Conservation (phyloP, 2,888 invertebrate genomes). For the Leptinotarsa tumamoca region DNA sequence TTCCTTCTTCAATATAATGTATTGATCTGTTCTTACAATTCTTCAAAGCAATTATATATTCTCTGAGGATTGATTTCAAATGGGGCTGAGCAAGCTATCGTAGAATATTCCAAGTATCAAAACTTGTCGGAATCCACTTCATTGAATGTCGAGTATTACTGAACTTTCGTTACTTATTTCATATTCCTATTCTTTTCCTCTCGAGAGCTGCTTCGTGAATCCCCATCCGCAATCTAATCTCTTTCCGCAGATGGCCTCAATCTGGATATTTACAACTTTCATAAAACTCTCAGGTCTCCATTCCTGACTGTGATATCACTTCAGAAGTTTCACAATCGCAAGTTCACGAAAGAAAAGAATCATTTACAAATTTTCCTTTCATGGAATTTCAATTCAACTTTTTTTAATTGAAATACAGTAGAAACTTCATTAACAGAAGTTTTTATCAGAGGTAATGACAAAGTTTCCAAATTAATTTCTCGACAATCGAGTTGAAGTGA, state of each 20-base stretch:
- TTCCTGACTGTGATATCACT: not conserved
- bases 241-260: not conserved
- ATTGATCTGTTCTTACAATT: too few relatives aligned
- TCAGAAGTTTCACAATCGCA: not conserved
- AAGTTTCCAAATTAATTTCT: conserved; percentile 6
- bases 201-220: not conserved
- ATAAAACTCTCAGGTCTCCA: not conserved
- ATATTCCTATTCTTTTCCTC: not conserved
- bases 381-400: not conserved
- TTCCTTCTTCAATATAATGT: too few relatives aligned
- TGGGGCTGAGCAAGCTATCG: too few relatives aligned
- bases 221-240: not conserved
- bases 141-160: not conserved
- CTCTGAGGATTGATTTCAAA: too few relatives aligned
- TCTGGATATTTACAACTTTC: conserved; percentile 2
- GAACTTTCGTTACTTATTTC: not conserved
- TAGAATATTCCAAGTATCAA: not conserved
- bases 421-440: not conserved
- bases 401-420: conserved; percentile 1
- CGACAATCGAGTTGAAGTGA: not conserved
- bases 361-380: not conserved
- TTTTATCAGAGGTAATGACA: not conserved
- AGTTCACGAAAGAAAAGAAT: not conserved
- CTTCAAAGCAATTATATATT: too few relatives aligned
- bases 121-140: too few relatives aligned